These are phyloP conservation scores for Patella depressa DNA, from an alignment of 2,888 invertebrate genomes.

Conservation along the genomic window DNA sequence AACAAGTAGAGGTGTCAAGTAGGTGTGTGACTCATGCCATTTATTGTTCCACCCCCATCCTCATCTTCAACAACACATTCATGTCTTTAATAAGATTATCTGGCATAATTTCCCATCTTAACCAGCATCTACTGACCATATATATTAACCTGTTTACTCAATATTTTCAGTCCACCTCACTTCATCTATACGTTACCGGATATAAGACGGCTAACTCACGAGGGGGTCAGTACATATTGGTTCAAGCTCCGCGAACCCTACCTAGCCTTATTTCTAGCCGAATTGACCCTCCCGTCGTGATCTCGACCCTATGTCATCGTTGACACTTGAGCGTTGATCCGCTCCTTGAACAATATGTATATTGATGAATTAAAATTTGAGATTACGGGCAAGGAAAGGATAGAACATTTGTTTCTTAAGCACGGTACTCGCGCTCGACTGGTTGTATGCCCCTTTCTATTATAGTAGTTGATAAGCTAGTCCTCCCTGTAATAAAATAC, in stretches of 20 bases:
- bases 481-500: constrained; percentile 16
- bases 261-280: background rate
- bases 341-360: constrained; percentile 4
- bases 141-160: background rate
- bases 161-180: background rate
- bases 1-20: background rate
- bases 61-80: background rate
- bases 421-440: background rate
- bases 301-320: constrained; percentile 4
- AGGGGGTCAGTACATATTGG: background rate
- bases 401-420: constrained; percentile 9
- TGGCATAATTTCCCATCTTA: background rate
- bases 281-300: background rate
- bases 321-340: constrained; percentile 13
- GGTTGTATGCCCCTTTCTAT: background rate
- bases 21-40: background rate
- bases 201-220: background rate
- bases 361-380: constrained; percentile 7
- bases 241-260: background rate
- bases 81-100: background rate
- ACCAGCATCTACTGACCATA: background rate
- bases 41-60: no score
- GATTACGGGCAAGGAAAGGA: background rate
- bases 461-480: background rate
- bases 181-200: no score